Evolutionary conservation across 2,113 vertebrate species (phyloP), one percentile per base, ranked within the genome.

Genomic region (Microcebus lehilahytsara): DNA sequence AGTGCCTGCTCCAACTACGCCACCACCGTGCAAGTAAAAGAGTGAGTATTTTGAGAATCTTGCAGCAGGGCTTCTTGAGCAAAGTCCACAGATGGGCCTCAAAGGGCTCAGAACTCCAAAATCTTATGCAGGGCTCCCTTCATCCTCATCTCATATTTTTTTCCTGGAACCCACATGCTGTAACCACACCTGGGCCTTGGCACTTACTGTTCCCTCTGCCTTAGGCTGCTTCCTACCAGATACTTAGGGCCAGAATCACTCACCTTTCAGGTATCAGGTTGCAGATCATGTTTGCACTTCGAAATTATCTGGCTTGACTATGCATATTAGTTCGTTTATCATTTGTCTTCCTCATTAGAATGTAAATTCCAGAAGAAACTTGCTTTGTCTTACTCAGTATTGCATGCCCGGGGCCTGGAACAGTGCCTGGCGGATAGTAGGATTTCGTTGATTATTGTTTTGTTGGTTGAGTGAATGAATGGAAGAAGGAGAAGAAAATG

Each of bases 21-120:
- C 20, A 99, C 99, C n/a, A 99, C 98, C 0, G 99, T 99, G 87
- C 99, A 99, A 96, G 99, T 99, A 95, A 99, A 99, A 99, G 99
- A 99, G 99, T 99, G 96, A 99, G 99, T 99, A 96, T 90, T 58
- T 34, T 42, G 53, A 69, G 93, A 74, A 34, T 42, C 12, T 6
- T 74, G 46, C 51, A 62, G 46, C 4, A 32, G 25, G n/a, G 60
- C 30, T 46, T 86, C 85, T 46, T 69, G 62, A 40, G 56, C 78
- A 14, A 62, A 85, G 67, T 30, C 80, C 62, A 14, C 16, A 23
- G 46, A 22, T 14, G 40, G 30, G 22, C 67, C 62, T 64, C 20
- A 9, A 6, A 46, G 58, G 85, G 32, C 72, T 78, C 1, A 14
- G 86, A n/a, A 37, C 37, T 23, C 42, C 40, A 4, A 16, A 34